phyloP scores from a whole-genome alignment of 2,797 vertebrate species.

The Cynodonichthys magdalenae region DNA sequence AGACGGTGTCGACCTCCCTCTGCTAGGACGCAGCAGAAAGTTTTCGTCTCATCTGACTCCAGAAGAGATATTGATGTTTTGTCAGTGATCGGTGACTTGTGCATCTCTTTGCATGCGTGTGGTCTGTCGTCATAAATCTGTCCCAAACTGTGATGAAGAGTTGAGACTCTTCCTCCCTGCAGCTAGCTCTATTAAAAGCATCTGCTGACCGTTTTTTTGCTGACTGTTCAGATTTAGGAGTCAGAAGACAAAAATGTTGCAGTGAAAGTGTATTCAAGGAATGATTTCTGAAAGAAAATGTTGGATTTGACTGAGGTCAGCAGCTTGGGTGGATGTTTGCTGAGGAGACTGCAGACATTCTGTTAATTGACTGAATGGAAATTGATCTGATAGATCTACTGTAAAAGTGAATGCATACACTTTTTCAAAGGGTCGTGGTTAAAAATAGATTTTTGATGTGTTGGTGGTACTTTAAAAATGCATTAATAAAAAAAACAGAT shows the following conservation, averaged over 20 bases:
- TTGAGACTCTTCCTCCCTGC: slow-evolving; percentile 8
- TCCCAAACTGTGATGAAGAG: slow-evolving; percentile 23
- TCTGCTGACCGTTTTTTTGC: slow-evolving; percentile 14
- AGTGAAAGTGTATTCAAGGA: slow-evolving; percentile 12
- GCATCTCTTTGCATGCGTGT: slow-evolving; percentile 10
- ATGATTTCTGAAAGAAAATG: slow-evolving; percentile 9
- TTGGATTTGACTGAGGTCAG: background rate
- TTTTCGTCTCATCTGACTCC: slow-evolving; percentile 1
- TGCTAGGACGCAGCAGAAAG: background rate
- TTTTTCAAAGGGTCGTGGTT: too few species aligned
- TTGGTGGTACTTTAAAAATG: too few species aligned
- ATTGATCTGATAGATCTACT: too few species aligned
- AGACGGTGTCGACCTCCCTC: background rate
- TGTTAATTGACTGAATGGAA: too few species aligned
- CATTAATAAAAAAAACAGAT: too few species aligned
- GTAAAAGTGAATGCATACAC: too few species aligned
- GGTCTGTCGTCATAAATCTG: slow-evolving; percentile 36
- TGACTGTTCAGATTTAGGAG: slow-evolving; percentile 23
- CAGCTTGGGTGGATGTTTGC: slow-evolving; percentile 4
- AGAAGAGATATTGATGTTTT: slow-evolving; percentile 15
- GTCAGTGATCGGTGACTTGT: slow-evolving; percentile 7
- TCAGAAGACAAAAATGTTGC: slow-evolving; percentile 6
- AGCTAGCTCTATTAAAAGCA: slow-evolving; percentile 30
- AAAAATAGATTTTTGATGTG: too few species aligned
- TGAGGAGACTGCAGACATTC: too few species aligned